phyloP scores from a whole-genome alignment of 2,888 invertebrate genomes.

The Julus scanicus region DNA sequence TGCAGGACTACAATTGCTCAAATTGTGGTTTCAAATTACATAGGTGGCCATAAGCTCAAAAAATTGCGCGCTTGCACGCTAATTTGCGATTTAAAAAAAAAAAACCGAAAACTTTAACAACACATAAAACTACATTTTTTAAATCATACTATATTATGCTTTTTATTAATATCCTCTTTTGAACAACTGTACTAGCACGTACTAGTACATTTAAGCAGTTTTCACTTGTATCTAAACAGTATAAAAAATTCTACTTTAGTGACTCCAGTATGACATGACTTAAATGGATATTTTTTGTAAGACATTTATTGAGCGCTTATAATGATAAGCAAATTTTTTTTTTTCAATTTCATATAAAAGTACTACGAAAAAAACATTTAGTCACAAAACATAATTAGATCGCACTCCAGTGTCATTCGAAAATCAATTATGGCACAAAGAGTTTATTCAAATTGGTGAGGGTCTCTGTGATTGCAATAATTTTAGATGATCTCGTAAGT shows the following conservation, averaged over 20 bases:
- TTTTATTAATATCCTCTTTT: too few relatives aligned
- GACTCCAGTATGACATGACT: too few relatives aligned
- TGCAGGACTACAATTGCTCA: too few relatives aligned
- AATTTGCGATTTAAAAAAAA: too few relatives aligned
- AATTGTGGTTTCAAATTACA: too few relatives aligned
- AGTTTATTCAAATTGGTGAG: background rate
- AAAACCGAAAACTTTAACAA: too few relatives aligned
- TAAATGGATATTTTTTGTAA: background rate
- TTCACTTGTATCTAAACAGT: background rate
- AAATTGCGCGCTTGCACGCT: too few relatives aligned
- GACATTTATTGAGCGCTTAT: background rate
- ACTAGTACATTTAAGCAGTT: too few relatives aligned
- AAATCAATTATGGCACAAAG: background rate
- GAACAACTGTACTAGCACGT: too few relatives aligned
- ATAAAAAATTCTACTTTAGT: background rate
- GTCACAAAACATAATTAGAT: background rate
- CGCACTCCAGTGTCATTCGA: background rate
- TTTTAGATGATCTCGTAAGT: constrained; percentile 19
- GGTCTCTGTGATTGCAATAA: background rate
- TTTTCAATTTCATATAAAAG: background rate
- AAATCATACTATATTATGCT: too few relatives aligned
- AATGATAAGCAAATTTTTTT: background rate
- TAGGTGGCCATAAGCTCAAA: too few relatives aligned
- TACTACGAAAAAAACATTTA: background rate
- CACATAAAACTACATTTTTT: too few relatives aligned